These are phyloP conservation scores for Cuculus canorus DNA, from an alignment of 2,797 vertebrate genomes.

Conservation along the genomic window DNA sequence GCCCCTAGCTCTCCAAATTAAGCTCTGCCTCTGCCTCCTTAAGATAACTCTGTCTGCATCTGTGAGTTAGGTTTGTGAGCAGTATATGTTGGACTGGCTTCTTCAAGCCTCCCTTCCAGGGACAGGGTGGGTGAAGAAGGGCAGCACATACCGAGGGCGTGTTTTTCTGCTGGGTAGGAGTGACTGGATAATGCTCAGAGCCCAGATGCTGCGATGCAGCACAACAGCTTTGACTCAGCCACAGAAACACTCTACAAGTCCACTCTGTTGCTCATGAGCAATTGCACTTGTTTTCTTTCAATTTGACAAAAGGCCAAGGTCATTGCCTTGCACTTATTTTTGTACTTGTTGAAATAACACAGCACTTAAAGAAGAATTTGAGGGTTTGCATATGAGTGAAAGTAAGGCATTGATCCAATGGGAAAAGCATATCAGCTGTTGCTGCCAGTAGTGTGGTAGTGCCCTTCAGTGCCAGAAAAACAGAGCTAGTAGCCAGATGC, in stretches of 20 bases:
- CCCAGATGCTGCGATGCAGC: rapidly evolving
- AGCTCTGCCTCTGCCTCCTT: background rate
- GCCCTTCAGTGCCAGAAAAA: background rate
- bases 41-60: background rate
- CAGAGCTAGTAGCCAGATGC: background rate
- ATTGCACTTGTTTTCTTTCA: background rate
- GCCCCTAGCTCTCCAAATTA: background rate
- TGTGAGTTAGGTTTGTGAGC: background rate
- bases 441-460: background rate
- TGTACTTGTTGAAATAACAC: background rate
- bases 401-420: background rate
- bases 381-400: background rate
- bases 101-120: background rate
- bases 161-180: background rate
- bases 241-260: background rate
- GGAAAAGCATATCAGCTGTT: background rate
- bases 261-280: background rate
- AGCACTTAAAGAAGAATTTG: background rate
- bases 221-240: rapidly evolving
- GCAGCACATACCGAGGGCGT: rapidly evolving
- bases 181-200: background rate
- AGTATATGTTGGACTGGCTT: background rate
- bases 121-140: background rate
- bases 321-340: background rate
- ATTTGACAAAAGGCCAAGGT: background rate